Base-by-base conservation (phyloP, 2,888 invertebrate species). In the Idaea dimidiata region DNA sequence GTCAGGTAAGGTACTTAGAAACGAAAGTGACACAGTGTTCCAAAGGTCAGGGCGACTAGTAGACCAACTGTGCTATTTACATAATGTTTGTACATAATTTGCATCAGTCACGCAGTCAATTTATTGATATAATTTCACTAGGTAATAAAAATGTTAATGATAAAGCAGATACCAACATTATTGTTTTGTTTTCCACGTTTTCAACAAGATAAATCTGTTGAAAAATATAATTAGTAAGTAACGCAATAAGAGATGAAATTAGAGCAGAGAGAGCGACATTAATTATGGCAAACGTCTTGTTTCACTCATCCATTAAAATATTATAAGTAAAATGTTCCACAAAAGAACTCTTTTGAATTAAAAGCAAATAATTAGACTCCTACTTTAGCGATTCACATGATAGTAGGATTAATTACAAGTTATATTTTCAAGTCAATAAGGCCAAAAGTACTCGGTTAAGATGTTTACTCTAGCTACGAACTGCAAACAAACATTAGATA, bases 131-230 rank as follows among this genome's bases (percentile, higher is more conserved):
- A 43, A 43, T 70, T 64, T 72, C 66, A 70, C 76, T 74, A 75
- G 64, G 66, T 73, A 74, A 72, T 65, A 66, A 68, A 63, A 63
- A 73, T 70, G 71, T 76, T 72, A 72, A 72, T 74, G 62, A 67
- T 74, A 64, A 72, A 71, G 54, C 64, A 75, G 63, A 61, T 14
- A 14, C 8, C 8, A 43, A 43, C 43, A 43, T 43, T 14, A 43
- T 43, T 43, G 6, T 43, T 43, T 14, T 43, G 43, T 14, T 7
- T 33, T 33, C 3, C 5, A 24, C 24, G 33, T 33, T 33, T 43
- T 43, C 14, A 43, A 43, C 43, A 14, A 8, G 7, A 43, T 8
- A 43, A 43, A 43, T 43, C 43, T 14, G 43, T 43, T 43, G 24
- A 43, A 43, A 43, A 43, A 43, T 8, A 43, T 43, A 43, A 43